Conservation (phyloP, 2,113 vertebrate species). For the cattle (Bos taurus) region ARS-UCD2.0 NC_037348.1:69478501-69479000, state of each 20-base stretch:
- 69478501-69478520: not conserved
- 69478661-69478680: rapidly evolving
- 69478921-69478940: rapidly evolving
- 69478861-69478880: not conserved
- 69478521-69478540: not conserved
- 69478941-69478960: rapidly evolving
- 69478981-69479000: rapidly evolving
- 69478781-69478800: not conserved
- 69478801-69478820: not conserved
- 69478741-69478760: rapidly evolving
- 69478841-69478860: rapidly evolving
- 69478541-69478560: rapidly evolving
- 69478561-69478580: rapidly evolving
- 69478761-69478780: too few species aligned
- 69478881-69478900: not conserved
- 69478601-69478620: not conserved
- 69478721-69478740: rapidly evolving
- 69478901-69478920: rapidly evolving
- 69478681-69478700: not conserved
- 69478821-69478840: too few species aligned
- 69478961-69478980: rapidly evolving
- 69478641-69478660: not conserved
- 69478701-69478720: not conserved
- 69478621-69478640: not conserved
- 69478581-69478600: rapidly evolving